These are phyloP conservation scores for human (Homo sapiens) DNA, from an alignment of 2,113 vertebrate species.

Conservation along the genomic window GRCh38 chr20:51344501-51345000, in stretches of 20 bases:
- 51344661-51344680: background rate
- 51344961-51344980: background rate
- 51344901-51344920: fast-evolving
- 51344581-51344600: background rate
- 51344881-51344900: background rate
- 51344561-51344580: background rate
- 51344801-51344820: background rate
- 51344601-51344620: background rate
- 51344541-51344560: fast-evolving
- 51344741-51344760: background rate
- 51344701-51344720: background rate
- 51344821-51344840: background rate
- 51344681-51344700: background rate
- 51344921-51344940: background rate
- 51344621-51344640: background rate
- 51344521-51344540: background rate
- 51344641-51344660: background rate
- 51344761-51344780: fast-evolving
- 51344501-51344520: fast-evolving
- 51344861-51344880: background rate
- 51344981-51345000: background rate
- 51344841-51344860: too few relatives aligned
- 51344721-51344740: background rate
- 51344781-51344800: background rate
- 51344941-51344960: background rate